Percentiles rank a stretch among this genome's conserved stretches.
Conservation (phyloP, 2,888 invertebrate genomes). For the Plusia festucae region DNA sequence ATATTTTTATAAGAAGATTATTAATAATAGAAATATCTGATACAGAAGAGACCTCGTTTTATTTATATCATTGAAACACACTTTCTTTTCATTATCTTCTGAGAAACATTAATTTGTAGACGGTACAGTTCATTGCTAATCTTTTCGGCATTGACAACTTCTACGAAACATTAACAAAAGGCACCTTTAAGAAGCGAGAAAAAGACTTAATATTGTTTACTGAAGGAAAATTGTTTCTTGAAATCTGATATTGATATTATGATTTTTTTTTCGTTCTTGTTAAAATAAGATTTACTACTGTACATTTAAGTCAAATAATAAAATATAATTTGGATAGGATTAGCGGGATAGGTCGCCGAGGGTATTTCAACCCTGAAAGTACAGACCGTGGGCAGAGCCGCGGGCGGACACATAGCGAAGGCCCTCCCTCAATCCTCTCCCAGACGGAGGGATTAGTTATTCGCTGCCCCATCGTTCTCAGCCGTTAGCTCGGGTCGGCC, state of each 20-base stretch:
- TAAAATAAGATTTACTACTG: too few relatives aligned
- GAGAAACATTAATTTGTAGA: background rate
- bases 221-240: background rate
- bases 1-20: too few relatives aligned
- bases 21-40: too few relatives aligned
- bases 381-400: background rate
- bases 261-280: too few relatives aligned
- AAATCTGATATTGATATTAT: too few relatives aligned
- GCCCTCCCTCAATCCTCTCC: background rate
- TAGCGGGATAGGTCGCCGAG: background rate
- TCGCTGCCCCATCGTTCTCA: background rate
- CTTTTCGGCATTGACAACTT: background rate
- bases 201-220: background rate
- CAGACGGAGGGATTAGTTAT: conserved; percentile 37
- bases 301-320: background rate
- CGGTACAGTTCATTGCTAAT: background rate
- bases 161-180: background rate
- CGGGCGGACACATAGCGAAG: background rate
- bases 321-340: background rate
- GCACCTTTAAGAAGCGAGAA: background rate
- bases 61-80: too few relatives aligned
- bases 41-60: too few relatives aligned
- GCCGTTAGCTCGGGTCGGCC: conserved; percentile 22
- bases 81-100: background rate
- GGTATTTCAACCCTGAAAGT: background rate